Evolutionary conservation across 1,140 invertebrate species (phyloP).

Genomic region (Drosophila nigrodunni): DNA sequence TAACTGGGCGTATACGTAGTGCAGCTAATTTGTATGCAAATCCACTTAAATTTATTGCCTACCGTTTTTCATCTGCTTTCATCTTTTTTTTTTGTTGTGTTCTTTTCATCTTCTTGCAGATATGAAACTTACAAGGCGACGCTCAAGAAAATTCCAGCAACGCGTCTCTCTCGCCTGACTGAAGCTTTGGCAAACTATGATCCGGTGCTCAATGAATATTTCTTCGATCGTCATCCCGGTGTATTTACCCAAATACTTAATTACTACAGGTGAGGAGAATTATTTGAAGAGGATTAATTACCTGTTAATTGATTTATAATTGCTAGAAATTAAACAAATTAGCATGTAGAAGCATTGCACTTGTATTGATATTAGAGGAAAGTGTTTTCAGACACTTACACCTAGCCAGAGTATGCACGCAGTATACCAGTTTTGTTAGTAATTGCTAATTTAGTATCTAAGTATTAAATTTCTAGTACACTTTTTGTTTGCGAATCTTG

Average conservation of each 20-base stretch:
- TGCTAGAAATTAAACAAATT: background rate
- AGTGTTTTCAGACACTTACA: too few species aligned
- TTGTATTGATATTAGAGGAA: background rate
- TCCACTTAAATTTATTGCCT: constrained; percentile 45
- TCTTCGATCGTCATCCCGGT: constrained; percentile 99
- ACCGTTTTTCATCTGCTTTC: background rate
- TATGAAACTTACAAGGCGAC: constrained; percentile 98
- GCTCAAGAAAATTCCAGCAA: constrained; percentile 97
- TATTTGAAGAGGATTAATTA: background rate
- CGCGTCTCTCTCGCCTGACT: constrained; percentile 94
- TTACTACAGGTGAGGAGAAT: constrained; percentile 90
- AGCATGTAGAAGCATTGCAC: background rate
- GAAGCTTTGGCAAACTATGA: constrained; percentile 97
- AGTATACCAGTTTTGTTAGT: too few species aligned
- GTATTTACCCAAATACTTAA: constrained; percentile 98
- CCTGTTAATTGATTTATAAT: constrained; percentile 10
- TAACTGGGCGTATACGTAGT: constrained; percentile 56
- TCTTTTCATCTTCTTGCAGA: constrained; percentile 84
- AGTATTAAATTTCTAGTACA: too few species aligned
- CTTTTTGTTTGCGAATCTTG: too few species aligned
- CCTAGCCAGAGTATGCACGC: too few species aligned
- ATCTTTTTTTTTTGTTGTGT: background rate
- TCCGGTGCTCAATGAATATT: constrained; percentile 98
- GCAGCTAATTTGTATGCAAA: constrained; percentile 64
- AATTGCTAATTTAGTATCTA: too few species aligned